Evolutionary conservation across 2,797 vertebrate genomes (phyloP).

Genomic region (Tympanoctomys barrerae): DNA sequence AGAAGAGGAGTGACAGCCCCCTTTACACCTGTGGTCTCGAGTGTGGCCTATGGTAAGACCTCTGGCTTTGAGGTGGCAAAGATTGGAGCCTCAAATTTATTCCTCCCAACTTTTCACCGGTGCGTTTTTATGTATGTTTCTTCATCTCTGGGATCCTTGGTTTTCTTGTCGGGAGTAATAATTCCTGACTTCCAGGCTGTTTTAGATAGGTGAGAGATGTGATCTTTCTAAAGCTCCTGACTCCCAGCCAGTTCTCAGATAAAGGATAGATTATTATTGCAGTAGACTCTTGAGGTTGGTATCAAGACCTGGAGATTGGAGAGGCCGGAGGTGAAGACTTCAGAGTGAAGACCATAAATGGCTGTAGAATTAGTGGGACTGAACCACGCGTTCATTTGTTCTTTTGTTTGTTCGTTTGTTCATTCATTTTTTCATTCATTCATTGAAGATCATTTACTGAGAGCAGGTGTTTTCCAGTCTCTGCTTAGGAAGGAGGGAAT

Average conservation of each 20-base stretch:
- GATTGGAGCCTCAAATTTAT: neutral
- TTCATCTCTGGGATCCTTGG: neutral
- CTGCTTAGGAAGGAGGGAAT: neutral
- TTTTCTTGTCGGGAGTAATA: neutral
- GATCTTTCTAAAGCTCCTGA: neutral
- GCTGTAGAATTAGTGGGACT: neutral
- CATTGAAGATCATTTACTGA: neutral
- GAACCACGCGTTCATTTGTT: neutral
- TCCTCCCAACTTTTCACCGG: neutral
- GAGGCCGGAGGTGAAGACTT: neutral
- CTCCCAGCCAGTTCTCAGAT: neutral
- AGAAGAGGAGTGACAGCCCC: neutral
- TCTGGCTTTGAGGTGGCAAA: neutral
- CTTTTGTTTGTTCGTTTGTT: neutral
- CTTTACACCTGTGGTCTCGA: neutral
- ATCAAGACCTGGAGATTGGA: neutral
- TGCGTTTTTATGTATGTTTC: neutral
- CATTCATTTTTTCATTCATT: neutral
- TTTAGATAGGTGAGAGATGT: neutral
- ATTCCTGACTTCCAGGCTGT: neutral
- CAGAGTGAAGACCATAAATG: neutral
- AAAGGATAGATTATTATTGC: conserved; percentile 10
- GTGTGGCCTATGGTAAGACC: neutral
- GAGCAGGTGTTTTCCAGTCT: neutral
- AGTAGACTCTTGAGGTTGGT: neutral